phyloP scores from a whole-genome alignment of 2,888 invertebrate genomes.

The Lepidocyrtinus sp. region DNA sequence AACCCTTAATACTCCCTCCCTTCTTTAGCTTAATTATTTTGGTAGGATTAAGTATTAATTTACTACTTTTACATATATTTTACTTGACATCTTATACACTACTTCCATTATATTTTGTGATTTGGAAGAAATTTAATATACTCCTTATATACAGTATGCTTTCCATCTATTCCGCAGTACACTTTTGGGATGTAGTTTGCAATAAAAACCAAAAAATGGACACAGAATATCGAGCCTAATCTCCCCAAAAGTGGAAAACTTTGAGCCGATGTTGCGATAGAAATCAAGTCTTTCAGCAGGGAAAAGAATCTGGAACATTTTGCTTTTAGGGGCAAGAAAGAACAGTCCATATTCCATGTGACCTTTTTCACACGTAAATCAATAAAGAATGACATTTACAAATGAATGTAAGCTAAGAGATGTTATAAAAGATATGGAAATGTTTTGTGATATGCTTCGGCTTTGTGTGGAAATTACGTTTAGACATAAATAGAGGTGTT shows the following conservation, averaged over 20 bases:
- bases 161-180: too few species aligned
- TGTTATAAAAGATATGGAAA: conserved; percentile 3
- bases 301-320: not conserved
- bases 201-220: not conserved
- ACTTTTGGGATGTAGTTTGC: too few species aligned
- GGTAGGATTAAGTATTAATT: not conserved
- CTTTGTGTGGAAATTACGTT: too few species aligned
- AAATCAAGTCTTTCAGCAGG: not conserved
- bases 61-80: not conserved
- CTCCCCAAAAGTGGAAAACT: not conserved
- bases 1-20: not conserved
- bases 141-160: too few species aligned
- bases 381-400: conserved; percentile 34
- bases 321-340: not conserved
- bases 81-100: not conserved
- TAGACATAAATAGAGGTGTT: too few species aligned
- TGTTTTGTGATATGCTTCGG: not conserved
- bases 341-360: not conserved
- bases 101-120: not conserved
- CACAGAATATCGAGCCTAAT: not conserved
- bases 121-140: not conserved
- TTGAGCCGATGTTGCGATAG: not conserved
- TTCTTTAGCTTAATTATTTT: not conserved
- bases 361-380: conserved; percentile 53
- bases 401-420: conserved; percentile 17